Base-by-base conservation (phyloP, 64 coral and sea anemone species). In the Montipora sp. region DNA sequence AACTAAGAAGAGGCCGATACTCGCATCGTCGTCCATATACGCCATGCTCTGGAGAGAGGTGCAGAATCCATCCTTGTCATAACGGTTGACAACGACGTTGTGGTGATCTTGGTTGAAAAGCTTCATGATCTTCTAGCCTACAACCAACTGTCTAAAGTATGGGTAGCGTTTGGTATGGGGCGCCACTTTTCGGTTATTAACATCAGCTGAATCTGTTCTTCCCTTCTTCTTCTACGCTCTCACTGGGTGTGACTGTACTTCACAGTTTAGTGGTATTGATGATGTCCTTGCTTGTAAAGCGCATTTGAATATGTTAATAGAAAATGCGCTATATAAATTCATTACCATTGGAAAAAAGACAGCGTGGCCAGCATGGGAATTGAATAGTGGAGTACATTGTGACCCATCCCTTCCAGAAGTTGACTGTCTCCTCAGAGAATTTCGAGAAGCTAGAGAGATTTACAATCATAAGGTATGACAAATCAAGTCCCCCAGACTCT, bases 401-500 rank as follows among this genome's bases (percentile, higher is more conserved):
- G 2, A 49, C 15, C n/a, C 78, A 90, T 51, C 73, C 81, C 48
- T 95, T 91, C 21, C 20, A 95, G 75, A 9, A 65, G 19, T 48
- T 95, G 18, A 80, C 1, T 50, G 8, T 85, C 18, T 44, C 79
- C 9, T 90, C 93, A 47, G 81, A 87, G 63, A 87, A 57, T 66
- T 95, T 90, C 73, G 27, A 91, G 73, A 87, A 49, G 14, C 88
- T 92, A 23, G 89, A 95, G 50, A 81, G 77, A 88, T 43, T 95
- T 23, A 89, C 66, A 21, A 68, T 95, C 9, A 82, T 95, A 49
- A 88, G 88, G 89, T 95, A 95, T 59, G 90, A 95, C 71, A 95
- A 78, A 80, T 71, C 75, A 19, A 95, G 89, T 78, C 51, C 81
- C 5, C 50, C 81, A 16, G 83, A 50, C 12, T 91, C 48, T 49